Conservation (phyloP, 2,888 invertebrate genomes). For the Diachrysia chrysitis region DNA sequence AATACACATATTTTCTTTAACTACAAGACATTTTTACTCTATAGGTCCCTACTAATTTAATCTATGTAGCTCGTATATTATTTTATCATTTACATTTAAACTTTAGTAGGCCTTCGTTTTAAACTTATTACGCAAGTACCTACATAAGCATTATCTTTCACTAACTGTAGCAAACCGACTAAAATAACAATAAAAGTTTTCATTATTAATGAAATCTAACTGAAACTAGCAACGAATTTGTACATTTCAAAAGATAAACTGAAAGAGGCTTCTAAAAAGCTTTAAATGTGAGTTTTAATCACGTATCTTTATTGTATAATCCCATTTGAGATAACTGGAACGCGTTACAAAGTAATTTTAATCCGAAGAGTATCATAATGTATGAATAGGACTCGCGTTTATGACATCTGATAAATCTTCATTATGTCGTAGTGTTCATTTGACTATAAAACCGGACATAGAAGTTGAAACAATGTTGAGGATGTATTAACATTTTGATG, state of each 20-base stretch:
- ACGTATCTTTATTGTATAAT: slow-evolving; percentile 36
- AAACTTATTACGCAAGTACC: background rate
- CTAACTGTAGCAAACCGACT: background rate
- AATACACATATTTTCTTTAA: no score
- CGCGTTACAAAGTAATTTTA: slow-evolving; percentile 54
- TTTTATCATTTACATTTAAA: background rate
- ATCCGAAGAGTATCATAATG: slow-evolving; percentile 41
- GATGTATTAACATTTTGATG: slow-evolving; percentile 9
- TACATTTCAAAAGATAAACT: slow-evolving; percentile 43
- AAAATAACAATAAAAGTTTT: background rate
- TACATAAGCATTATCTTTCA: background rate
- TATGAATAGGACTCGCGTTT: slow-evolving; percentile 46
- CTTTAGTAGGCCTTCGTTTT: background rate
- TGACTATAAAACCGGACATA: slow-evolving; percentile 44
- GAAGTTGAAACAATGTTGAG: slow-evolving; percentile 41
- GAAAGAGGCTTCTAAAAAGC: slow-evolving; percentile 38
- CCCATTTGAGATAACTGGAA: slow-evolving; percentile 39
- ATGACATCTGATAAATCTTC: slow-evolving; percentile 53
- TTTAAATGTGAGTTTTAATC: slow-evolving; percentile 36
- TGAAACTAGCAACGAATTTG: background rate
- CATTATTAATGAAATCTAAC: background rate
- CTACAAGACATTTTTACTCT: no score
- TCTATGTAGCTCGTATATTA: background rate
- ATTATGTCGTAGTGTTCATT: slow-evolving; percentile 41
- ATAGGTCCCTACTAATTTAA: no score